phyloP scores from a whole-genome alignment of 2,113 vertebrate genomes.

The Nipponia nippon region DNA sequence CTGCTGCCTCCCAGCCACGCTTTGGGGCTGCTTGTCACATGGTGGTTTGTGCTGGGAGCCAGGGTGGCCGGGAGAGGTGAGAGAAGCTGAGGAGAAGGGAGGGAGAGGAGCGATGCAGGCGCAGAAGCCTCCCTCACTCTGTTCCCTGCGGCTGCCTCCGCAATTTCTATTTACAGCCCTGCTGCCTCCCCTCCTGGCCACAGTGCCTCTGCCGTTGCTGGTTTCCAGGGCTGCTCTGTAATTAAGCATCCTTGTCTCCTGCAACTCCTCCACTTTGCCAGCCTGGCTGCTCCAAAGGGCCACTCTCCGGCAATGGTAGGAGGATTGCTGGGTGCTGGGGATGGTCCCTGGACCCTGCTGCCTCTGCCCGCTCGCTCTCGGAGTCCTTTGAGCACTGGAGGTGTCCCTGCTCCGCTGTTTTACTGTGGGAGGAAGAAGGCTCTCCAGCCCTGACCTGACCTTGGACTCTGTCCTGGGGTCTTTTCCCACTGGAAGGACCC shows the following conservation, averaged over 20 bases:
- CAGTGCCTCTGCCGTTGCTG: conserved; percentile 44
- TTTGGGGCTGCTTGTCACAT: background rate
- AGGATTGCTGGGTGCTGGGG: background rate
- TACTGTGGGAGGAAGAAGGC: background rate
- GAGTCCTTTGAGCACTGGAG: background rate
- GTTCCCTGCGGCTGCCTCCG: conserved; percentile 49
- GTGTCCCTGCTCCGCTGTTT: background rate
- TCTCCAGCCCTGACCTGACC: background rate
- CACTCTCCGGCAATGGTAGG: accelerated
- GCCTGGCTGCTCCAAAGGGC: background rate
- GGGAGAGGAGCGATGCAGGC: background rate
- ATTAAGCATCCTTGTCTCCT: conserved; percentile 56
- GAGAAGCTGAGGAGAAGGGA: background rate
- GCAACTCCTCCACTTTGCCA: background rate
- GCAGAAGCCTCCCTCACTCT: conserved; percentile 23
- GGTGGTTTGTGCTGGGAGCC: background rate
- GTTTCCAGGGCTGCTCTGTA: conserved; percentile 61
- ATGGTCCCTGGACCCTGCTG: background rate
- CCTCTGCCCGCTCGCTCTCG: accelerated
- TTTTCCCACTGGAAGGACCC: background rate
- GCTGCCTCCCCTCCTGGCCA: conserved; percentile 61
- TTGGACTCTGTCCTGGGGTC: background rate
- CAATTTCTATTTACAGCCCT: conserved; percentile 70
- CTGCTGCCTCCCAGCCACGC: background rate
- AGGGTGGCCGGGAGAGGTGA: background rate